Percentiles rank a stretch among this genome's conserved stretches.
Conservation (phyloP, 2,797 vertebrate species). For the Anableps anableps region DNA sequence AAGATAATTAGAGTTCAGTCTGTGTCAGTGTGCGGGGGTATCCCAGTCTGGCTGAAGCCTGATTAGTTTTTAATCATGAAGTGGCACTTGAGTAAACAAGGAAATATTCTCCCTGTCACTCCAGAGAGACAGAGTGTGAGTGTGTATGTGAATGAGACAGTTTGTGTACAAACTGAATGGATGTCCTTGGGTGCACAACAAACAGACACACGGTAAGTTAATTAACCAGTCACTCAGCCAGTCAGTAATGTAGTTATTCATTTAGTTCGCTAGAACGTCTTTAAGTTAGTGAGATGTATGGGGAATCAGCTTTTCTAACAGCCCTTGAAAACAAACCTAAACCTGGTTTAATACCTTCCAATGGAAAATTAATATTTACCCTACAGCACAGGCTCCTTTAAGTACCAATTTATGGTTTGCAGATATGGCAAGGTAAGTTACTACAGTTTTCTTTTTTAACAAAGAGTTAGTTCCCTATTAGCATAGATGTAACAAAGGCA, state of each 20-base stretch:
- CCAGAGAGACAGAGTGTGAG: conserved; percentile 43
- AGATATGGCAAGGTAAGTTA: neutral
- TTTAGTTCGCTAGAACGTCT: conserved; percentile 36
- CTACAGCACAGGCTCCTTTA: neutral
- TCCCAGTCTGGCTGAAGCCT: conserved; percentile 70
- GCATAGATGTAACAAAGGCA: too few relatives aligned
- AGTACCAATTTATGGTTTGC: neutral
- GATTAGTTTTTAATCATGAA: conserved; percentile 79
- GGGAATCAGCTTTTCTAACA: conserved; percentile 38
- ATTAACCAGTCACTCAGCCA: conserved; percentile 65
- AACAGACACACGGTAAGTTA: conserved; percentile 67
- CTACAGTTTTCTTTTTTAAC: neutral
- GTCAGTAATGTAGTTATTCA: conserved; percentile 59
- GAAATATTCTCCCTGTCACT: conserved; percentile 69
- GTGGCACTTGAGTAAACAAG: conserved; percentile 77
- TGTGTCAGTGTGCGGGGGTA: conserved; percentile 61
- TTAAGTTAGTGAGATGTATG: conserved; percentile 46
- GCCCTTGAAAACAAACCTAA: conserved; percentile 45
- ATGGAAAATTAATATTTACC: conserved; percentile 32
- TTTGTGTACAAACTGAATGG: conserved; percentile 49
- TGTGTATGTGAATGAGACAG: conserved; percentile 41
- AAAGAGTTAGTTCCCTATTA: neutral
- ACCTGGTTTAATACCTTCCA: conserved; percentile 8
- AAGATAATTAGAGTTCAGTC: conserved; percentile 67
- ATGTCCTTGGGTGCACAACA: conserved; percentile 68